Conservation (phyloP, 1,140 invertebrate genomes). For the Hycleus phaleratus region DNA sequence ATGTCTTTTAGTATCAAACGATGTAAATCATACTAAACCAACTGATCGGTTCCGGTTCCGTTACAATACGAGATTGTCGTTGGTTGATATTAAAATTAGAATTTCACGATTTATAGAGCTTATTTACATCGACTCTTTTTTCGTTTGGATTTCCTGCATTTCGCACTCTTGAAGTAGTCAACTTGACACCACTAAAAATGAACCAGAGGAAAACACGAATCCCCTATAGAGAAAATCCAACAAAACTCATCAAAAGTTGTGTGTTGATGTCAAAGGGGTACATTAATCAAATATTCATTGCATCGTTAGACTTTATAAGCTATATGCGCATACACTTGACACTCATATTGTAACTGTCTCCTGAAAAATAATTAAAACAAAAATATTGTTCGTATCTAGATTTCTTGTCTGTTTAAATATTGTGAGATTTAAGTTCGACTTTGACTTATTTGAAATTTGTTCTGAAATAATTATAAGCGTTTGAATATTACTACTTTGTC, state of each 20-base stretch:
- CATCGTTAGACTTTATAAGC: slow-evolving; percentile 6
- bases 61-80: slow-evolving; percentile 10
- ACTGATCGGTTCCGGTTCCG: slow-evolving; percentile 15
- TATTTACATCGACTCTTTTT: slow-evolving; percentile 1
- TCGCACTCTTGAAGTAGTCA: background rate
- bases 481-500: too few species aligned
- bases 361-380: too few species aligned
- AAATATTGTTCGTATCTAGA: too few species aligned
- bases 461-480: too few species aligned
- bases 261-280: slow-evolving; percentile 7
- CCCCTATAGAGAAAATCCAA: background rate
- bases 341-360: too few species aligned
- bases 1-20: slow-evolving; percentile 18
- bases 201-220: slow-evolving; percentile 1
- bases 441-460: too few species aligned
- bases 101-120: slow-evolving; percentile 6
- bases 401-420: too few species aligned
- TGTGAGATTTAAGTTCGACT: too few species aligned
- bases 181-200: slow-evolving; percentile 2
- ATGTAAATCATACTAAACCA: slow-evolving; percentile 16
- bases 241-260: slow-evolving; percentile 1
- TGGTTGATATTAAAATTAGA: slow-evolving; percentile 1
- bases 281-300: slow-evolving; percentile 20
- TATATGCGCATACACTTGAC: too few species aligned
- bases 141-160: slow-evolving; percentile 1